Evolutionary conservation across 2,888 invertebrate genomes (phyloP), one percentile per base, ranked within the genome.

Genomic region (Alcis repandata): DNA sequence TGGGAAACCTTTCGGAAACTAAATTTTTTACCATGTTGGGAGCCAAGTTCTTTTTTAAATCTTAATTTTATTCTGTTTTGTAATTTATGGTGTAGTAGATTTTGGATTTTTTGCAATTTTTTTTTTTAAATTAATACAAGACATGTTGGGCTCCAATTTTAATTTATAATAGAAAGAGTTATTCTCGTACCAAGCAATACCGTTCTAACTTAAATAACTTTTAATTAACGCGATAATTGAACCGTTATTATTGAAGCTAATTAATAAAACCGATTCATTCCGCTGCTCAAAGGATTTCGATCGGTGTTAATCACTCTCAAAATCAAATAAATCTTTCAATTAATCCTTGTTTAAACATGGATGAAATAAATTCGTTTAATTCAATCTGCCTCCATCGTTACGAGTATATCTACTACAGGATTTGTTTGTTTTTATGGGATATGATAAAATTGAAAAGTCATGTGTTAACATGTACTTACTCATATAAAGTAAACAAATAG

Each of bases 261-360:
- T 59, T 59, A 59, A 33, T 61, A 40, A 53, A 61, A 32, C 33
- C 22, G 46, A 41, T 54, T 43, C 0, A 40, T 32, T 54, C 32
- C 6, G 32, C 10, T n/a, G 33, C n/a, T 48, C 45, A 49, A 59
- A 49, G 19, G 40, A 38, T 43, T 43, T 40, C n/a, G 33, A 41
- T 48, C 22, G 32, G 38, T 8, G 43, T 58, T 32, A 58, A 58
- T 63, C 46, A 59, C 53, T 63, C 45, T 40, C 59, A 7, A 36
- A 41, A 59, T 53, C 49, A 53, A 41, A 59, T 58, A 59, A 51
- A 32, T 19, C 59, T 41, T 61, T 49, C 54, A 32, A 56, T 62
- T 41, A 49, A 56, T 48, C 15, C 49, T 49, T 33, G 40, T 27
- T 27, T 38, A 43, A 41, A 38, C 15, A 38, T 57, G 38, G 27